A percentile compares a stretch with the other conserved stretches of the same genome.
These are phyloP conservation scores for Macrosoma leucophasiata DNA, from an alignment of 2,888 invertebrate species.

Conservation along the genomic window DNA sequence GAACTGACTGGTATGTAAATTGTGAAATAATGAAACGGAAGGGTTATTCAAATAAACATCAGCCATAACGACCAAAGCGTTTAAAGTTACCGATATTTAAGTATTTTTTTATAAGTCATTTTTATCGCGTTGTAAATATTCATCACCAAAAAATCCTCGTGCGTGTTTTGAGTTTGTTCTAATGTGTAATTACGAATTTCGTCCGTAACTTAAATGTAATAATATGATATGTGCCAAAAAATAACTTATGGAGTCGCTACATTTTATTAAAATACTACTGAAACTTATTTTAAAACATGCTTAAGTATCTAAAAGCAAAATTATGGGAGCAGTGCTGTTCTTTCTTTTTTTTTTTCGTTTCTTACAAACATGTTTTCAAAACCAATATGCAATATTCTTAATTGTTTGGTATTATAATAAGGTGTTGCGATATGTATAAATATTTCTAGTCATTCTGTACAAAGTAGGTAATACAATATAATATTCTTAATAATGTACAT, in stretches of 20 bases:
- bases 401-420: slow-evolving; percentile 19
- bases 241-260: slow-evolving; percentile 22
- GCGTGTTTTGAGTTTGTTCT: slow-evolving; percentile 1
- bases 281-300: too few relatives aligned
- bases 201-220: slow-evolving; percentile 22
- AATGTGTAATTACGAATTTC: slow-evolving; percentile 13
- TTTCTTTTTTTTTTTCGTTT: not conserved
- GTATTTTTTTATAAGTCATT: too few relatives aligned
- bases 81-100: slow-evolving; percentile 15
- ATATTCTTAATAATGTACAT: slow-evolving; percentile 34
- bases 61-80: slow-evolving; percentile 21
- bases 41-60: slow-evolving; percentile 3
- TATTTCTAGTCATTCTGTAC: slow-evolving; percentile 68
- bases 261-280: slow-evolving; percentile 25
- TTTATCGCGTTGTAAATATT: too few relatives aligned
- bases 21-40: slow-evolving; percentile 14
- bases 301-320: too few relatives aligned
- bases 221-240: slow-evolving; percentile 29
- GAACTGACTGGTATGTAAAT: slow-evolving; percentile 11
- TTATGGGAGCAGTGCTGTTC: too few relatives aligned
- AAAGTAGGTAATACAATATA: slow-evolving; percentile 46
- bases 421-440: slow-evolving; percentile 31
- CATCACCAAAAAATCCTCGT: too few relatives aligned
- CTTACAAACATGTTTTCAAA: slow-evolving; percentile 18
- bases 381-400: slow-evolving; percentile 13